Base-by-base conservation (phyloP, 1,140 invertebrate species). In the Rhynchophorus ferrugineus region DNA sequence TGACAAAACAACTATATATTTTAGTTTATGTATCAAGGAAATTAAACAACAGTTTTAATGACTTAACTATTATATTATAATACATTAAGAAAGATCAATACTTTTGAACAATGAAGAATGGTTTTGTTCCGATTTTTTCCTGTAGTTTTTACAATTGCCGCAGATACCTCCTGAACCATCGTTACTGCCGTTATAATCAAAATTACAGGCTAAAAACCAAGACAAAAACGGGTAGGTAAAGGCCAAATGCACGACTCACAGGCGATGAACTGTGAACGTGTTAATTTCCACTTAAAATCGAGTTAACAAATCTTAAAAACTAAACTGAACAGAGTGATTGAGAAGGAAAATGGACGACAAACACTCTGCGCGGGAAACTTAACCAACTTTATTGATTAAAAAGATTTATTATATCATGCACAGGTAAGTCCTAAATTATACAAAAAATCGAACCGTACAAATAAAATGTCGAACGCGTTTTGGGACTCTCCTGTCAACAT, bases 321-420 rank as follows among this genome's bases (percentile, higher is more conserved):
- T n/a, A 29, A 11, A 5, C 24, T 29, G 11, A 29, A 29, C 24
- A 29, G 5, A 29, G 11, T 29, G 24, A 6, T 29, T 29, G 24
- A 29, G 24, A 29, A 6, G 24, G 5, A 29, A 29, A 29, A 20
- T 41, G 38, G 38, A 41, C 38, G 38, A 18, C 11, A 41, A 19
- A 41, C 38, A 41, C 38, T 41, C 38, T 41, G 38, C 8, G 1
- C 11, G n/a, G 20, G 20, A 41, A 41, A 8, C n/a, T 7, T 41
- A 29, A 29, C 11, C 24, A 29, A 29, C 11, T 29, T 29, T 6
- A 29, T 29, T 29, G 24, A 29, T 29, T 29, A 29, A 29, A 29
- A 29, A 11, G 5, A 11, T 29, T 29, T 29, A 29, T 11, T 29
- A 5, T 29, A 6, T 29, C 24, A 29, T 29, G 11, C 24, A 29